Evolutionary conservation across 2,797 vertebrate species (phyloP).

Genomic region (Hypotaenidia okinawae): DNA sequence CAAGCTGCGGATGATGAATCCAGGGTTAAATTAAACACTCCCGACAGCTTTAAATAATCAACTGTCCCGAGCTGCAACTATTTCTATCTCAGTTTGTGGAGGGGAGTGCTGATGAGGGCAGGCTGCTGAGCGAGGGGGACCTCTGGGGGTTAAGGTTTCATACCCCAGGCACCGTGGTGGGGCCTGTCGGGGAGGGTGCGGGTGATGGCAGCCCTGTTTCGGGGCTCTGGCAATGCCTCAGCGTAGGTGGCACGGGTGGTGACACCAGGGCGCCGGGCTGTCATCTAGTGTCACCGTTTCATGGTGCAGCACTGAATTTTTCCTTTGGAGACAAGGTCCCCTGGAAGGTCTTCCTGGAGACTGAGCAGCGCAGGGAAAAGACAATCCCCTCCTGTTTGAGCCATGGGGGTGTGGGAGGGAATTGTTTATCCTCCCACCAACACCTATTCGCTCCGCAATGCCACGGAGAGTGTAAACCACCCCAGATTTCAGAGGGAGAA

Average conservation of each 20-base stretch:
- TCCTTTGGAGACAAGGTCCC: not conserved
- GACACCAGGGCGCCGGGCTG: fast-evolving
- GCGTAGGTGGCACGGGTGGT: not conserved
- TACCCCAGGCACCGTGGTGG: not conserved
- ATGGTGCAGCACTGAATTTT: not conserved
- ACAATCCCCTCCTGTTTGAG: not conserved
- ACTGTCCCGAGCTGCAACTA: not conserved
- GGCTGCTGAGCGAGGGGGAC: not conserved
- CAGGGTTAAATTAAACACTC: conserved; percentile 69
- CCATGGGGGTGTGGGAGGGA: not conserved
- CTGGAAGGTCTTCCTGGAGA: not conserved
- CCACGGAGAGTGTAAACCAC: not conserved
- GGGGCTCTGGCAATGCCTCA: not conserved
- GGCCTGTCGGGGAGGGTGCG: fast-evolving
- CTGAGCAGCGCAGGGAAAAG: not conserved
- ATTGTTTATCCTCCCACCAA: not conserved
- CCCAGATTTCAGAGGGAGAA: not conserved
- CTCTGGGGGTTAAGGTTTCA: not conserved
- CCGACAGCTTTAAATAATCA: conserved; percentile 69
- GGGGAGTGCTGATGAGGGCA: conserved; percentile 11
- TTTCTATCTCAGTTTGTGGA: conserved; percentile 23
- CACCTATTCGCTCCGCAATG: not conserved
- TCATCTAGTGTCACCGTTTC: not conserved
- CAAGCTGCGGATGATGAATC: conserved; percentile 58
- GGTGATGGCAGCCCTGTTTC: not conserved